A percentile compares a stretch with the other conserved stretches of the same genome.
Conservation (phyloP, 2,113 vertebrate genomes). For the Formicarius rufipectus region DNA sequence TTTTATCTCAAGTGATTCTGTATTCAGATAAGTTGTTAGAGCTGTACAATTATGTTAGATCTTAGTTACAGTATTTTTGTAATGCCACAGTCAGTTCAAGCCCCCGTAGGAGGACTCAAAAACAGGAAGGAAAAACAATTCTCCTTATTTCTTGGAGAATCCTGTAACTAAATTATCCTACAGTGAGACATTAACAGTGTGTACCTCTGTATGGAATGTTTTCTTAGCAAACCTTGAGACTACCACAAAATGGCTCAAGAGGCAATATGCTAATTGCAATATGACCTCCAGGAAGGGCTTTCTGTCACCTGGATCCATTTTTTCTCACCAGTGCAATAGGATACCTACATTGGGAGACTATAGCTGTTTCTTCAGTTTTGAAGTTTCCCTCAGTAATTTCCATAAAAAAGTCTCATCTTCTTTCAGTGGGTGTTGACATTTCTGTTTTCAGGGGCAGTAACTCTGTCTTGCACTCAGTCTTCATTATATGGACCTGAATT, state of each 20-base stretch:
- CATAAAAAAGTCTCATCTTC: not conserved
- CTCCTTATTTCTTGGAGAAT: not conserved
- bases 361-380: not conserved
- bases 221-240: not conserved
- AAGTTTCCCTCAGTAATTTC: not conserved
- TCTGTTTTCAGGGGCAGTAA: not conserved
- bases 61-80: not conserved
- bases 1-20: not conserved
- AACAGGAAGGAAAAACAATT: not conserved
- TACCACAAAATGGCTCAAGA: not conserved
- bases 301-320: not conserved
- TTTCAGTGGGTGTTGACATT: not conserved
- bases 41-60: not conserved
- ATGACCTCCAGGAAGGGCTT: not conserved
- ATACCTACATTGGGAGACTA: not conserved
- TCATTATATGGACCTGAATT: not conserved
- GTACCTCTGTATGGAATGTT: not conserved
- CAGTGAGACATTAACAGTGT: not conserved
- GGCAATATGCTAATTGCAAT: not conserved
- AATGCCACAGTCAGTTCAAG: not conserved
- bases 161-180: not conserved
- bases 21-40: not conserved
- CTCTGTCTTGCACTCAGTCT: not conserved
- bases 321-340: not conserved
- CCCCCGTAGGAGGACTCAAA: not conserved